A percentile compares a stretch with the other conserved stretches of the same genome.
Conservation (phyloP, 2,888 invertebrate species). For the Sphaerophoria rueppellii region DNA sequence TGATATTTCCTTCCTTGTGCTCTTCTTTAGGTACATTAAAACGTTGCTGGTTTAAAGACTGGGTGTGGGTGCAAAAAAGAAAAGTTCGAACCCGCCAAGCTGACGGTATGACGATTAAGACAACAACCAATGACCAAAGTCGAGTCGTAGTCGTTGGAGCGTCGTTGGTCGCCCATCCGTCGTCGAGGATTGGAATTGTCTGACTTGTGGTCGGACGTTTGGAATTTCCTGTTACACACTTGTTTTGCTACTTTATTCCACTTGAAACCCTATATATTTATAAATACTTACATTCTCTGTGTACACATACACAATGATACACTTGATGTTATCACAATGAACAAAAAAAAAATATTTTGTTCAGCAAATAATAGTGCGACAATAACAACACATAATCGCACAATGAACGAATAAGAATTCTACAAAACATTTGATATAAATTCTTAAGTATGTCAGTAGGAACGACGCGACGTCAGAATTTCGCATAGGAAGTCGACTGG, state of each 20-base stretch:
- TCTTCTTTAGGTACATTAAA: conserved; percentile 8
- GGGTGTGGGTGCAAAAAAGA: conserved; percentile 40
- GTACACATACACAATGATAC: conserved; percentile 42
- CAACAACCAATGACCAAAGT: not conserved
- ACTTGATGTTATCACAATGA: conserved; percentile 53
- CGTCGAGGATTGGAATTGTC: conserved; percentile 33
- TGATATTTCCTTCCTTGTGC: conserved; percentile 44
- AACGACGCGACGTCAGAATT: no score
- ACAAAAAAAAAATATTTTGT: conserved; percentile 43
- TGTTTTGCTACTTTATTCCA: conserved; percentile 55
- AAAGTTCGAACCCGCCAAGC: conserved; percentile 10
- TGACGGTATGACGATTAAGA: conserved; percentile 24
- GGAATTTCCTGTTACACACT: conserved; percentile 68
- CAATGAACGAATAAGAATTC: conserved; percentile 48
- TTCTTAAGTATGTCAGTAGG: not conserved
- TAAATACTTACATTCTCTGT: conserved; percentile 14
- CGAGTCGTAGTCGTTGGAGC: not conserved
- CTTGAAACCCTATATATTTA: conserved; percentile 21
- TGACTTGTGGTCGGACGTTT: conserved; percentile 43
- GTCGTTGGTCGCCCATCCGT: conserved; percentile 7
- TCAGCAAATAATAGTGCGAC: conserved; percentile 37
- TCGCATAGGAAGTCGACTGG: no score
- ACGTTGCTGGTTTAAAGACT: conserved; percentile 34
- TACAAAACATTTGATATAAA: conserved; percentile 8
- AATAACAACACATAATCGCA: conserved; percentile 7